Percentiles rank a stretch among this genome's conserved stretches.
Evolutionary conservation across 2,888 invertebrate genomes (phyloP).

Genomic region (Melinaea menophilus): DNA sequence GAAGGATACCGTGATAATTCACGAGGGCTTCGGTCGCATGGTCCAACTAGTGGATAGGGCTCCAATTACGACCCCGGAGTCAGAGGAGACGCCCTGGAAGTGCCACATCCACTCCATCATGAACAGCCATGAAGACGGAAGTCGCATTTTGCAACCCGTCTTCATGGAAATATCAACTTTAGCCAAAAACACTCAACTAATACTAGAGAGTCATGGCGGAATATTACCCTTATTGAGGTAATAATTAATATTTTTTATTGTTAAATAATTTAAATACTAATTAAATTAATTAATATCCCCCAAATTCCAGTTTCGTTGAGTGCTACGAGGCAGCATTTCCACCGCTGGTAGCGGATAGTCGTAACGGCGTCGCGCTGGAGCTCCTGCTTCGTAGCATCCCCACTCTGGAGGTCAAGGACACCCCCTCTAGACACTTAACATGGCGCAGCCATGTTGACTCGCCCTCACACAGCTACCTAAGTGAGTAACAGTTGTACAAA

Average conservation of each 20-base stretch:
- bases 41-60: constrained; percentile 63
- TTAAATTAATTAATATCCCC: too few relatives aligned
- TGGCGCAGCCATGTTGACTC: constrained; percentile 34
- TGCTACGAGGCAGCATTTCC: constrained; percentile 89
- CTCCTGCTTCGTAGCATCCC: constrained; percentile 91
- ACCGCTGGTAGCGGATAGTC: constrained; percentile 74
- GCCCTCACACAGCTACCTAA: constrained; percentile 42
- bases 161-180: constrained; percentile 83
- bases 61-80: constrained; percentile 54
- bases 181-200: constrained; percentile 79
- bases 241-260: too few relatives aligned
- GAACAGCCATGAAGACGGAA: constrained; percentile 62
- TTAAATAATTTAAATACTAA: neutral
- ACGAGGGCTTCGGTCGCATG: constrained; percentile 66
- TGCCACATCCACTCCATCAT: constrained; percentile 70
- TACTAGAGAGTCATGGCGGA: constrained; percentile 87
- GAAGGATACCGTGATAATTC: constrained; percentile 81
- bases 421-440: constrained; percentile 60
- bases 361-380: constrained; percentile 90
- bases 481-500: constrained; percentile 49
- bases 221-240: constrained; percentile 88
- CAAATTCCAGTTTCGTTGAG: constrained; percentile 81
- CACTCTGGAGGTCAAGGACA: constrained; percentile 77
- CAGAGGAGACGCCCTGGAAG: constrained; percentile 72
- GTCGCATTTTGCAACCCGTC: constrained; percentile 80